Evolutionary conservation across 2,797 vertebrate species (phyloP).

Genomic region (Hapalemur alaotrensis): DNA sequence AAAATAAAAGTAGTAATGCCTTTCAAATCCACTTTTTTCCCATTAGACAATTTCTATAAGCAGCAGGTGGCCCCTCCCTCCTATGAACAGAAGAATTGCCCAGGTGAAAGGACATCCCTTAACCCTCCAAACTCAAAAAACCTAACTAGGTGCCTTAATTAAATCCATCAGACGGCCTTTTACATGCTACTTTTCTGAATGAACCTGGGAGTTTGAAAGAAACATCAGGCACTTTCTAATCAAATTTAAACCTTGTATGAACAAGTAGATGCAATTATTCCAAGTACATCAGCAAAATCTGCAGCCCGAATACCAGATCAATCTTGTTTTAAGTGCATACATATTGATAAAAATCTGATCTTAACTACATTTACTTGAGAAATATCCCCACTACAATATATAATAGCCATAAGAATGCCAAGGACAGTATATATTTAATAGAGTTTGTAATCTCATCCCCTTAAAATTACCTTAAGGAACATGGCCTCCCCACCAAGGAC

Average conservation of each 20-base stretch:
- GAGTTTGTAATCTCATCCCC: slow-evolving; percentile 38
- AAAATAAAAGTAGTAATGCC: background rate
- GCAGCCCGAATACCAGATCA: background rate
- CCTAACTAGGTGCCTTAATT: background rate
- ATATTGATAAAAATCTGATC: slow-evolving; percentile 50
- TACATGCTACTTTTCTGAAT: background rate
- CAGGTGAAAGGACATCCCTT: background rate
- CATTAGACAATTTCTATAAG: background rate
- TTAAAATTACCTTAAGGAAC: slow-evolving; percentile 50
- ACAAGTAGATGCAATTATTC: slow-evolving; percentile 53
- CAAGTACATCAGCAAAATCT: slow-evolving; percentile 29
- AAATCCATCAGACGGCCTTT: background rate
- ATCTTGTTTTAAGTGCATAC: slow-evolving; percentile 28
- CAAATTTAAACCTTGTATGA: slow-evolving; percentile 50
- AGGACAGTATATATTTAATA: slow-evolving; percentile 45
- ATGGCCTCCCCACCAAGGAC: slow-evolving; percentile 18
- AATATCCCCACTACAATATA: background rate
- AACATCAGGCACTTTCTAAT: slow-evolving; percentile 34
- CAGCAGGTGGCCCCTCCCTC: background rate
- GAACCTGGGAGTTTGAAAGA: background rate
- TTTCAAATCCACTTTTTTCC: background rate
- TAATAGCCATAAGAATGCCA: slow-evolving; percentile 12
- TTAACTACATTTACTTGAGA: slow-evolving; percentile 48
- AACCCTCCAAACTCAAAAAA: background rate
- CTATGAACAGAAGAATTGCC: background rate